phyloP scores from a whole-genome alignment of 2,888 invertebrate genomes.

The Liposcelis brunnea region DNA sequence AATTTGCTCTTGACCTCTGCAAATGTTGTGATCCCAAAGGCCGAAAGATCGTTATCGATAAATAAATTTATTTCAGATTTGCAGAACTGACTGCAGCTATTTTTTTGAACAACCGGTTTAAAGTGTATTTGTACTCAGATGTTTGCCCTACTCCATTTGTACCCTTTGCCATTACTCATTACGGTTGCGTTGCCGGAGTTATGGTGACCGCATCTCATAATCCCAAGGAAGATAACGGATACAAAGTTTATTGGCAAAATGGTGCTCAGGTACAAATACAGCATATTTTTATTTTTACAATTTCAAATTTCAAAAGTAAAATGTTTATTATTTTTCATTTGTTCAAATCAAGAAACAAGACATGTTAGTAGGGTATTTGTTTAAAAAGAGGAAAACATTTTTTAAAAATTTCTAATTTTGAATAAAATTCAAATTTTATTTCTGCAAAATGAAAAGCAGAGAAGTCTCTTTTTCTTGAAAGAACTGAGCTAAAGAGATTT shows the following conservation, averaged over 20 bases:
- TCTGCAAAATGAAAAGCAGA: too few species aligned
- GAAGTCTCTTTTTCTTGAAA: too few species aligned
- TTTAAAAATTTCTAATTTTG: too few species aligned
- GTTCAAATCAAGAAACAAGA: too few species aligned
- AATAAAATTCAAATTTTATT: too few species aligned
- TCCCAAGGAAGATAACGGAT: slow-evolving; percentile 90
- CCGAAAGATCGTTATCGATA: too few species aligned
- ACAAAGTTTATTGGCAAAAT: slow-evolving; percentile 93
- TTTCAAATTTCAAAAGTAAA: neutral
- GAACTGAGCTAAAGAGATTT: too few species aligned
- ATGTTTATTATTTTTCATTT: neutral
- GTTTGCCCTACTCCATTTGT: slow-evolving; percentile 88
- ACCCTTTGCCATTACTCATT: slow-evolving; percentile 61
- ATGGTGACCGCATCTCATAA: slow-evolving; percentile 96
- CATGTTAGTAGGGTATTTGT: neutral
- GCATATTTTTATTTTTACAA: neutral
- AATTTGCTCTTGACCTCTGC: too few species aligned
- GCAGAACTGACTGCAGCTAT: slow-evolving; percentile 75
- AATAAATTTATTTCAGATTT: slow-evolving; percentile 41
- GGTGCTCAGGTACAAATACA: slow-evolving; percentile 49
- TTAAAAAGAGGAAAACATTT: neutral
- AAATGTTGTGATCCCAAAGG: too few species aligned
- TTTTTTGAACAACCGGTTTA: slow-evolving; percentile 54
- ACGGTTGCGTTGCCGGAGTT: slow-evolving; percentile 64
- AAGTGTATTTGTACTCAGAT: slow-evolving; percentile 62